Percentiles rank a stretch among this genome's conserved stretches.
Evolutionary conservation across 2,888 invertebrate species (phyloP).

Genomic region (Acrobasis consociella): DNA sequence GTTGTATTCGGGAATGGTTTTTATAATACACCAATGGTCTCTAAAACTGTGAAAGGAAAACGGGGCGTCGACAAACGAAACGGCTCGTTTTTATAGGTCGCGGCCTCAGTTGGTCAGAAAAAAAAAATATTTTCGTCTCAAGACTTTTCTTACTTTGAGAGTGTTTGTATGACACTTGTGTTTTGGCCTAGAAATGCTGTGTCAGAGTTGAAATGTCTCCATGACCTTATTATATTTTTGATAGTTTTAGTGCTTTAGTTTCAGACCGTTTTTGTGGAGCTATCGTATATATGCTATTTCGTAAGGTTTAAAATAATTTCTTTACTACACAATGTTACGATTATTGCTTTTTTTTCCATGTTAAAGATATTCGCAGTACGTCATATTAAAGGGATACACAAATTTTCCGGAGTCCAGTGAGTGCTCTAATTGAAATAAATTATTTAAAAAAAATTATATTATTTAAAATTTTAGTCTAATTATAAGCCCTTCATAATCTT

Average conservation of each 20-base stretch:
- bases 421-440: too few species aligned
- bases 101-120: constrained; percentile 53
- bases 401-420: too few species aligned
- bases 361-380: too few species aligned
- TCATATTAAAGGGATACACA: too few species aligned
- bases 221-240: constrained; percentile 14
- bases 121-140: constrained; percentile 17
- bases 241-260: constrained; percentile 8
- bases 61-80: constrained; percentile 50
- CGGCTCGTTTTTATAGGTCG: constrained; percentile 51
- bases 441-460: too few species aligned
- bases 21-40: not conserved
- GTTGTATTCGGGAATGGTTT: not conserved
- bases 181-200: constrained; percentile 17
- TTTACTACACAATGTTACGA: too few species aligned
- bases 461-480: too few species aligned
- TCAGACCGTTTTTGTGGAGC: not conserved
- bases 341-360: too few species aligned
- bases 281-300: too few species aligned
- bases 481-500: too few species aligned
- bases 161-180: constrained; percentile 18
- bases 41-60: constrained; percentile 55
- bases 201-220: constrained; percentile 10
- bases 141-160: constrained; percentile 17
- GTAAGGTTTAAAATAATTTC: too few species aligned